A percentile compares a stretch with the other conserved stretches of the same genome.
These are phyloP conservation scores for Panurus biarmicus DNA, from an alignment of 2,113 vertebrate genomes.

Conservation along the genomic window DNA sequence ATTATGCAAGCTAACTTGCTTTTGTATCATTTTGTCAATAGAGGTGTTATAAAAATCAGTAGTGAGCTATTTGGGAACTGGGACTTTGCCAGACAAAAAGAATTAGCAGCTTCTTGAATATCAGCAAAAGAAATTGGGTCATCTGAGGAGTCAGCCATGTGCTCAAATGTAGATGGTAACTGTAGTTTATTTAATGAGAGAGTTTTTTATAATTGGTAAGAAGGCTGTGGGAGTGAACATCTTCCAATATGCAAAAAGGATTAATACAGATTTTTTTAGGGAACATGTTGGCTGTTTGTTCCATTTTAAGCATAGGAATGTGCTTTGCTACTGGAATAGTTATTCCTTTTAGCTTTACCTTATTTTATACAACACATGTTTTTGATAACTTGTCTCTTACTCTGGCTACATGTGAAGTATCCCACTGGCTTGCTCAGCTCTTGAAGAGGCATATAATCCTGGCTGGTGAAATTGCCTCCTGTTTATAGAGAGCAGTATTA, in stretches of 20 bases:
- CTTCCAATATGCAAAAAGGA: not conserved
- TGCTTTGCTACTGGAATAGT: not conserved
- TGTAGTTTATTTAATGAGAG: not conserved
- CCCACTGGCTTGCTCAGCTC: not conserved
- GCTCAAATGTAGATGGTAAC: not conserved
- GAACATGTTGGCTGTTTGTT: not conserved
- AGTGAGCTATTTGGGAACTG: constrained; percentile 61
- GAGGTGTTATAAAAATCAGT: constrained; percentile 55
- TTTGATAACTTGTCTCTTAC: not conserved
- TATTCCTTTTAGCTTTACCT: not conserved
- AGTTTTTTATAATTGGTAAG: not conserved
- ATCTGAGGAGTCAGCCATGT: constrained; percentile 1
- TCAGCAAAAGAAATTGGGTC: constrained; percentile 41
- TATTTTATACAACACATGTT: not conserved
- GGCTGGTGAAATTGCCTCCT: not conserved
- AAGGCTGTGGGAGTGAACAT: not conserved
- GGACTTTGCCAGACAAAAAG: constrained; percentile 54
- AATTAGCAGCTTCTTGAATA: constrained; percentile 67
- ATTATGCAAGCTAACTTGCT: constrained; percentile 24
- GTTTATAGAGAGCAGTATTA: not conserved
- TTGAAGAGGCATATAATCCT: not conserved
- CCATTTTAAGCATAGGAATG: not conserved
- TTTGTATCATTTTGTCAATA: constrained; percentile 66
- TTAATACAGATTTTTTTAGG: not conserved
- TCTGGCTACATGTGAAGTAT: not conserved